phyloP scores from a whole-genome alignment of 2,113 vertebrate genomes.

The Ammodramus savannarum region DNA sequence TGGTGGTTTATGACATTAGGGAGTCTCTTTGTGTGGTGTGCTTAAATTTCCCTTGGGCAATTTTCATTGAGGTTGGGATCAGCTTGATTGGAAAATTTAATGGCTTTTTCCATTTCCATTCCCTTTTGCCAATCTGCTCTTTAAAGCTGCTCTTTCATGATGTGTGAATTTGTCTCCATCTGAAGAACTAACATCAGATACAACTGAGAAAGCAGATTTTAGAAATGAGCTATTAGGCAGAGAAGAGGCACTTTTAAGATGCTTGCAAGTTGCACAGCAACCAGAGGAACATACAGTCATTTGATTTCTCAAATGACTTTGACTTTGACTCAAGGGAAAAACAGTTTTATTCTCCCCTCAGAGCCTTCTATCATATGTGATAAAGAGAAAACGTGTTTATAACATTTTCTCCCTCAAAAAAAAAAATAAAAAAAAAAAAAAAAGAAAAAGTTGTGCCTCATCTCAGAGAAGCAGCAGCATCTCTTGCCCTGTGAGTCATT shows the following conservation, averaged over 20 bases:
- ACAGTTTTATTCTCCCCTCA: conserved; percentile 39
- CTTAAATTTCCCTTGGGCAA: neutral
- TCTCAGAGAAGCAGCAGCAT: conserved; percentile 5
- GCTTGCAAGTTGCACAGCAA: conserved; percentile 57
- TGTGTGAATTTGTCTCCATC: conserved; percentile 51
- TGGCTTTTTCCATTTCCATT: conserved; percentile 11
- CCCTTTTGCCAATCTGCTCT: conserved; percentile 16
- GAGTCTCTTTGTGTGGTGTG: neutral
- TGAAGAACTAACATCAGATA: conserved; percentile 50
- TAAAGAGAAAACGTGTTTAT: conserved; percentile 55
- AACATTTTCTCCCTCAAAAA: neutral
- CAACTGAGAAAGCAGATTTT: conserved; percentile 26
- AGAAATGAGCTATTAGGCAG: conserved; percentile 54
- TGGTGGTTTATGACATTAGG: neutral
- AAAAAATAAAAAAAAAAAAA: neutral
- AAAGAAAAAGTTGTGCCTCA: neutral
- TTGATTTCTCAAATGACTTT: conserved; percentile 60
- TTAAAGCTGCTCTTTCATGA: conserved; percentile 43
- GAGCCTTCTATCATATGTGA: conserved; percentile 35
- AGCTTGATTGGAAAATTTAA: conserved; percentile 23
- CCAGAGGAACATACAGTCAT: conserved; percentile 33
- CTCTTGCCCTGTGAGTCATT: conserved; percentile 4
- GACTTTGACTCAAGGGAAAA: conserved; percentile 51
- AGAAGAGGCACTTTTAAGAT: conserved; percentile 20
- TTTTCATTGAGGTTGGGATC: neutral